Evolutionary conservation across 2,888 invertebrate genomes (phyloP), one percentile per base, ranked within the genome.

Genomic region (Phaedon cochleariae): DNA sequence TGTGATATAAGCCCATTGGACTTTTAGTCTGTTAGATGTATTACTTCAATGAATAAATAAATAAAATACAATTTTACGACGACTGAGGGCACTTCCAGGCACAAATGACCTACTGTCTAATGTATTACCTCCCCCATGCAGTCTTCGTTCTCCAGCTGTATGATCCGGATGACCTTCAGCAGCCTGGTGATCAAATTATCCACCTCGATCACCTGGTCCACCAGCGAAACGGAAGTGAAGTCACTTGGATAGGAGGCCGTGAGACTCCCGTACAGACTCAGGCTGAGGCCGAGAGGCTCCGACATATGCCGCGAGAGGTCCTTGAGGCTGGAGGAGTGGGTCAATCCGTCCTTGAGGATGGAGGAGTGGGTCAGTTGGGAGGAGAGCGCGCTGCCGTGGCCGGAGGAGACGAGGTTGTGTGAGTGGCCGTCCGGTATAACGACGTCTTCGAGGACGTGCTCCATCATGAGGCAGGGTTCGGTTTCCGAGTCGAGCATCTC

Each of bases 401-500:
- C 85, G 49, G 89, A 89, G 59, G 90, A 90, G 20, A 90, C 86
- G 86, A 90, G 87, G 78, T 90, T 90, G 73, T 89, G 89, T 5
- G 89, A 87, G 78, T 90, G 88, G 3, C 76, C 88, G 75, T 90
- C 90, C 0, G 87, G 88, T 68, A 89, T 83, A 29, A 88, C 84
- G 17, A 90, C 90, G 77, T 90, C 90, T 80, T 90, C 90, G 66
- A 88, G 75, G 26, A 89, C 93, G 59, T 91, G 92, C 76, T 93
- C 93, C 86, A 92, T 93, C 87, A 93, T 92, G 20, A 93, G 85
- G 74, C 92, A 92, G 0, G 93, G 93, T 77, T 93, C 93, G 0
- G 93, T 93, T 85, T 93, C 93, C 0, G 92, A 93, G 81, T 93
- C 93, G 37, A 93, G 85, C 81, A 93, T 86, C 77, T 93, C 93